Evolutionary conservation across 92 coral and sea anemone genomes (phyloP).

Genomic region (Bergia sp.): DNA sequence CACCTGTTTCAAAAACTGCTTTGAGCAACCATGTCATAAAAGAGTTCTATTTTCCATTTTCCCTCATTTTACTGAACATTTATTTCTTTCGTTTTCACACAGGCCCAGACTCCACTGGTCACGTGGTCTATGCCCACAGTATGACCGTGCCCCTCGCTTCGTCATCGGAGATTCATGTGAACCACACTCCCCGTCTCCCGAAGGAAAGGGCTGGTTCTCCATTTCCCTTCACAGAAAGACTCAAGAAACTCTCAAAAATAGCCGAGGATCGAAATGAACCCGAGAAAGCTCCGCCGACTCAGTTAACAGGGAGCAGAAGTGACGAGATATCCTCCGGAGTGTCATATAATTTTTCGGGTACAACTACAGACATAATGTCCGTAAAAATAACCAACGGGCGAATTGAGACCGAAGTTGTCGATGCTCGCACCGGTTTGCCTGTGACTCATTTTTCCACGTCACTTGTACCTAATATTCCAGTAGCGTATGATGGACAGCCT

Average conservation of each 20-base stretch:
- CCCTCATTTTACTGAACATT: neutral
- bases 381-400: slow-evolving; percentile 1
- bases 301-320: neutral
- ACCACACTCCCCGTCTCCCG: slow-evolving; percentile 13
- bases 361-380: slow-evolving; percentile 14
- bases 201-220: slow-evolving; percentile 14
- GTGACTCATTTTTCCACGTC: neutral
- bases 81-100: neutral
- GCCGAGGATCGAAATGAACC: slow-evolving; percentile 37
- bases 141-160: slow-evolving; percentile 42
- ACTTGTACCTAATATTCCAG: neutral
- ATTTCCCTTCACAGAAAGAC: slow-evolving; percentile 42
- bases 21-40: no score
- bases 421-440: neutral
- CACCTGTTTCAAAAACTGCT: no score
- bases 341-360: neutral
- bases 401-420: slow-evolving; percentile 7
- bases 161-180: slow-evolving; percentile 43
- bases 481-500: neutral
- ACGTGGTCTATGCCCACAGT: slow-evolving; percentile 45
- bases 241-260: slow-evolving; percentile 38
- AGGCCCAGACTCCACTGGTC: slow-evolving; percentile 37
- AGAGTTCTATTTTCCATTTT: no score
- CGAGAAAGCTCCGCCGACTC: neutral
- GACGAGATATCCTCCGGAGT: neutral